Evolutionary conservation across 1,140 invertebrate genomes (phyloP).

Genomic region (Aphelenchoides avenae): DNA sequence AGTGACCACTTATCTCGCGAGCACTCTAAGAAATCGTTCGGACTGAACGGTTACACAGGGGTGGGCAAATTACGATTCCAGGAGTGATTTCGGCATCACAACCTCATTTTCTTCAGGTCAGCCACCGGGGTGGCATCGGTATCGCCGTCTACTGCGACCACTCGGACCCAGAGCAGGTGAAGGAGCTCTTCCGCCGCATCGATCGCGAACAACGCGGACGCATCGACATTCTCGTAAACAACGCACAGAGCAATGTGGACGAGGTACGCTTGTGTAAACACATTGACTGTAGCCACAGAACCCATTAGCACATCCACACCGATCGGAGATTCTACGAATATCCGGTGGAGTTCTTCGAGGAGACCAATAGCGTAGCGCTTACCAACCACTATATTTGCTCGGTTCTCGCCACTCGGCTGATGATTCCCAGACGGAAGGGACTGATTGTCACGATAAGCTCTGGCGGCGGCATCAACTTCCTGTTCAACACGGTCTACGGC

Average conservation of each 20-base stretch:
- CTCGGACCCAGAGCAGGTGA: slow-evolving; percentile 12
- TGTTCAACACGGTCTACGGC: slow-evolving; percentile 60
- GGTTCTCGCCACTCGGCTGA: slow-evolving; percentile 61
- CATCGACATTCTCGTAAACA: slow-evolving; percentile 16
- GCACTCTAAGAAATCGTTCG: no score
- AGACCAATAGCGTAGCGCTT: slow-evolving; percentile 62
- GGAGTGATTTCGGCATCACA: no score
- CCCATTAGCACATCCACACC: no score
- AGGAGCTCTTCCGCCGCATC: slow-evolving; percentile 8
- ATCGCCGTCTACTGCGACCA: slow-evolving; percentile 16
- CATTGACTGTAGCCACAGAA: no score
- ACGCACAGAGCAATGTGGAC: no score
- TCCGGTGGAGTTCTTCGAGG: slow-evolving; percentile 56
- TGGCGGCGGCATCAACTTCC: slow-evolving; percentile 60
- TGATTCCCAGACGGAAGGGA: slow-evolving; percentile 60
- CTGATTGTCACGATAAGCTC: slow-evolving; percentile 63
- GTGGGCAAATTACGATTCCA: no score
- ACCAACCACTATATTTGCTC: slow-evolving; percentile 63
- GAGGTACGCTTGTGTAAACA: no score
- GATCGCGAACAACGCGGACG: slow-evolving; percentile 12
- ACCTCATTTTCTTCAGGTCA: no score
- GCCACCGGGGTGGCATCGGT: slow-evolving; percentile 6
- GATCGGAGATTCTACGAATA: slow-evolving; percentile 61
- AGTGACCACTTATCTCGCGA: no score
- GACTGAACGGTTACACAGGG: no score